Evolutionary conservation across 2,797 vertebrate genomes (phyloP), one percentile per base, ranked within the genome.

Genomic region (Spondyliosoma cantharus): DNA sequence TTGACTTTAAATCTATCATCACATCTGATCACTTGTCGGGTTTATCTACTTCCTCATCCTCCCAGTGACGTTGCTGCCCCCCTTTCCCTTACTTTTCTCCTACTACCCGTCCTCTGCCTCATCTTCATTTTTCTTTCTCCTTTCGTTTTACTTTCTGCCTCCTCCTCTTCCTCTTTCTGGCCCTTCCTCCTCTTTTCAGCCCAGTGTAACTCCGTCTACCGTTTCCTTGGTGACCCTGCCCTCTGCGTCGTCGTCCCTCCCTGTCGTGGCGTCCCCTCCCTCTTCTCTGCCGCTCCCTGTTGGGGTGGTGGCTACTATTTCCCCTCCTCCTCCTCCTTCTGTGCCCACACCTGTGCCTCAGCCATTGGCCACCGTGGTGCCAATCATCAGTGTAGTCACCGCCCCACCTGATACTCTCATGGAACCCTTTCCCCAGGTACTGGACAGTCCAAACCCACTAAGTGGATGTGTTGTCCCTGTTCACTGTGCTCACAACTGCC

Each of bases 361-460:
- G 81, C 94, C 95, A 81, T 94, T 96, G 89, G 94, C 95, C 90
- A 95, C 95, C 86, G 93, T 96, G 93, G 93, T 97, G 94, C 96
- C 97, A 87, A 94, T 96, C 92, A 95, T 94, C 95, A 96, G 93
- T 95, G 96, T 95, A 96, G 96, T 95, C 94, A 94, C 95, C 92
- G 95, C 95, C 88, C 93, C 92, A 19, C 92, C 95, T 37, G 94
- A 95, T 92, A 94, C 95, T 89, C 93, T 95, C 87, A 93, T 95
- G 96, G 97, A 98, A 93, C 85, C 93, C 94, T 91, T 92, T 60
- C 95, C 96, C 89, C 96, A 99, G 97, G 97, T 99, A 99, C 90
- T 87, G 85, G 61, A 81, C 78, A 65, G 53, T 84, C 61, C 8
- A 32, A 73, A 71, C 16, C 76, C 64, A 65, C 61, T 64, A 75